Base-by-base conservation (phyloP, 2,113 vertebrate species). In the Crocuta crocuta region DNA sequence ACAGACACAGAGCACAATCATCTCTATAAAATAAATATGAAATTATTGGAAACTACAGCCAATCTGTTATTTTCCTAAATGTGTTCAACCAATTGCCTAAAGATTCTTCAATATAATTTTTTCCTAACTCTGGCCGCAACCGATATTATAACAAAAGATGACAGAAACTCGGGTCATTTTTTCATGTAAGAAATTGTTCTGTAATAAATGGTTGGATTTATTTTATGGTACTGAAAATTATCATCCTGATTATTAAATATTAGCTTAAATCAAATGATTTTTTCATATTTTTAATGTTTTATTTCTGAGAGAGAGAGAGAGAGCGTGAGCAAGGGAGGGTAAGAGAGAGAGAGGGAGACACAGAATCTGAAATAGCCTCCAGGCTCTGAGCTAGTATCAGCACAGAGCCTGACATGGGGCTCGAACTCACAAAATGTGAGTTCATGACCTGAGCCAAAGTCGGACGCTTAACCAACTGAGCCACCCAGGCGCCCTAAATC, bases 101-200 rank as follows among this genome's bases (percentile, higher is more conserved):
- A 94, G 48, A 65, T 95, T 97, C 94, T 96, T 94, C 58, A 95
- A 39, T 94, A 85, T 97, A 95, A 55, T 96, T 95, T 63, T 95
- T 63, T 93, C 53, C 31, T 83, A 91, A 71, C 91, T 98, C 68
- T 95, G 82, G 89, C 58, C 92, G 58, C 88, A 98, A 35, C 53
- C 96, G 39, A 86, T 93, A 97, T 97, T 94, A 96, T 97, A 95
- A 92, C 91, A 66, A 55, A 95, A 89, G 58, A 91, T 96, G 66
- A 94, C 89, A 55, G 94, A 89, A 65, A 91, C 97, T 50, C 71
- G 84, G 70, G 83, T 98, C 43, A 53, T n/a, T 91, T 80, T 92
- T 98, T 97, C 86, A 96, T 97, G 28, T 43, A 87, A 97, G 55
- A 83, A 81, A 97, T 91, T 97, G 89, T 98, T 97, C 28, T 16